Base-by-base conservation (phyloP, 2,797 vertebrate genomes). In the Sebastes miniatus region DNA sequence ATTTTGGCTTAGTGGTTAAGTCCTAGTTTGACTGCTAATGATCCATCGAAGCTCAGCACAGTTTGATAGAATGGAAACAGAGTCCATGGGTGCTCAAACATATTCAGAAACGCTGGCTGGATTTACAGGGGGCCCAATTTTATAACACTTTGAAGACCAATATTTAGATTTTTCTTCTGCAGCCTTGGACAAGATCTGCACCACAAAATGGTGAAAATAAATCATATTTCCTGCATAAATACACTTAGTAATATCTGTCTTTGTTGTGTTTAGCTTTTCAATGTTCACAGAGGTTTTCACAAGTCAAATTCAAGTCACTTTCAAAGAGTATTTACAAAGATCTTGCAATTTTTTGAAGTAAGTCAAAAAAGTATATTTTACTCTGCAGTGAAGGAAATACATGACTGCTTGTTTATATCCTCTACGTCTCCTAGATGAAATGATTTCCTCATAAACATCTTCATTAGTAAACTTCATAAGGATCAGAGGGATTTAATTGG, bases 21-120 rank as follows among this genome's bases (percentile, higher is more conserved):
- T 87, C 83, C 47, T 31, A 70, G 73, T 87, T 88, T 90, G 88
- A 91, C 88, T 88, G 84, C 76, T 90, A 87, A 91, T 88, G 85
- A 91, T 89, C 67, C 27, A 22, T 83, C 69, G 58, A 27, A 86
- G 79, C 77, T 69, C 80, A 80, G 79, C 20, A 7, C 39, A 70
- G n/a, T 64, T 61, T 81, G 24, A 34, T 43, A 31, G 32, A 66
- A 47, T 32, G n/a, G 66, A 73, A 76, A 67, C 31, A 14, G 34
- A 22, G 43, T 78, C 59, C 64, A 24, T 43, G 16, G 13, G 29
- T 24, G 29, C 39, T 36, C 66, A 63, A 73, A 85, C 25, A 75
- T 81, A 54, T 72, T 80, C 74, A 59, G 25, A 76, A 24, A 31
- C 11, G 12, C 27, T 77, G 43, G 13, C 43, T 62, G 50, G 9